A percentile compares a stretch with the other conserved stretches of the same genome.
phyloP scores from a whole-genome alignment of 23 tunicate species.

The Halocynthia roretzi region DNA sequence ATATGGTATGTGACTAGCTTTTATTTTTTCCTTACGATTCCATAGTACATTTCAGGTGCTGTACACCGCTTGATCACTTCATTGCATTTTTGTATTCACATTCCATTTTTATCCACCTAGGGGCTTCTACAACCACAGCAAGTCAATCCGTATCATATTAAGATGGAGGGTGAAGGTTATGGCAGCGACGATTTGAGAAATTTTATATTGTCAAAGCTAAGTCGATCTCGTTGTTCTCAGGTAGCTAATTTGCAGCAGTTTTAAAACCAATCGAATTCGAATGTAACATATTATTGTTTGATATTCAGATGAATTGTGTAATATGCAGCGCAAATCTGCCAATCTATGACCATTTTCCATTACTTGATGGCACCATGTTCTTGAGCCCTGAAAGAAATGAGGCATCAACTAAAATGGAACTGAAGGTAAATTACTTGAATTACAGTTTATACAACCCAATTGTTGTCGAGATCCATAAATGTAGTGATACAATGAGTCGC shows the following conservation, averaged over 20 bases:
- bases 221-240: constrained; percentile 59
- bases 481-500: too few species aligned
- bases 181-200: constrained; percentile 95
- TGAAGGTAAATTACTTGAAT: constrained; percentile 44
- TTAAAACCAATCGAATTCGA: not conserved
- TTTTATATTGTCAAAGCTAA: constrained; percentile 68
- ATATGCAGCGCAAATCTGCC: constrained; percentile 72
- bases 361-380: constrained; percentile 93
- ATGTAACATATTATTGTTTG: not conserved
- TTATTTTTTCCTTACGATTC: not conserved
- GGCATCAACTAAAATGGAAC: constrained; percentile 34
- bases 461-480: not conserved
- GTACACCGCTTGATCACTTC: not conserved
- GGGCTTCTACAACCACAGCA: constrained; percentile 55
- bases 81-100: constrained; percentile 1
- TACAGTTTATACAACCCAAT: not conserved
- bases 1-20: not conserved
- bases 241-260: constrained; percentile 14
- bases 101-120: constrained; percentile 8
- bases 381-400: constrained; percentile 77
- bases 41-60: not conserved
- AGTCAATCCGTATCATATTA: constrained; percentile 91
- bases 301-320: constrained; percentile 87
- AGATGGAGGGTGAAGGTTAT: constrained; percentile 99
- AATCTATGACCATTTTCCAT: constrained; percentile 94